These are phyloP conservation scores for Ptilorrhoa leucosticta DNA, from an alignment of 2,113 vertebrate genomes.

Conservation along the genomic window DNA sequence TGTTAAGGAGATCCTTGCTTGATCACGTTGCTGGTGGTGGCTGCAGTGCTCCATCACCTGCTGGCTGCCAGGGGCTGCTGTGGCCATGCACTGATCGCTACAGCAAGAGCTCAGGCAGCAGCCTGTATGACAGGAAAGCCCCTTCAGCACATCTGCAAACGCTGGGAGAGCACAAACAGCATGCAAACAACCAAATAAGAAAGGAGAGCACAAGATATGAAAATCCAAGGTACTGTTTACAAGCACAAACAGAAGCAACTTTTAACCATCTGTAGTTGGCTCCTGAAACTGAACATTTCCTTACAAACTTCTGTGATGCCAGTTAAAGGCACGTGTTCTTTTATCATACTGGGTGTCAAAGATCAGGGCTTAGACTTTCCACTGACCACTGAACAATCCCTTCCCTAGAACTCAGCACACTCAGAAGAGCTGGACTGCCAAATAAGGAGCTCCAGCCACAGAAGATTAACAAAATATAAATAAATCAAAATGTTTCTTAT, in stretches of 20 bases:
- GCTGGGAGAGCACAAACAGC: neutral
- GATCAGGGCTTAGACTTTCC: neutral
- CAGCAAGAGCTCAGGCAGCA: neutral
- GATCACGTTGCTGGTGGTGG: neutral
- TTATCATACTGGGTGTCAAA: neutral
- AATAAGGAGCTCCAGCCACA: neutral
- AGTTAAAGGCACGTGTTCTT: neutral
- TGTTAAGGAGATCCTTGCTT: neutral
- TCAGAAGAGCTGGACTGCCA: neutral
- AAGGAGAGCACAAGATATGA: neutral
- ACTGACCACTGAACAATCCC: accelerated
- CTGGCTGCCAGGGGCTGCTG: neutral
- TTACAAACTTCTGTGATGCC: neutral
- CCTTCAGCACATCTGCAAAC: neutral
- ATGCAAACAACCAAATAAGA: neutral
- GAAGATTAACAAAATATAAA: neutral
- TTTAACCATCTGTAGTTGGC: neutral
- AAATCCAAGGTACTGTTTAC: neutral
- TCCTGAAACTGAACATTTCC: neutral
- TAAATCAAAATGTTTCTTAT: neutral
- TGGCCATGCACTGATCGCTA: neutral
- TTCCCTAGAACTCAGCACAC: neutral
- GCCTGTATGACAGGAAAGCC: neutral
- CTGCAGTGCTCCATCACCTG: neutral
- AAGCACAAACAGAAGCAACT: neutral